These are phyloP conservation scores for Asarcornis scutulata DNA, from an alignment of 2,113 vertebrate genomes.

Conservation along the genomic window DNA sequence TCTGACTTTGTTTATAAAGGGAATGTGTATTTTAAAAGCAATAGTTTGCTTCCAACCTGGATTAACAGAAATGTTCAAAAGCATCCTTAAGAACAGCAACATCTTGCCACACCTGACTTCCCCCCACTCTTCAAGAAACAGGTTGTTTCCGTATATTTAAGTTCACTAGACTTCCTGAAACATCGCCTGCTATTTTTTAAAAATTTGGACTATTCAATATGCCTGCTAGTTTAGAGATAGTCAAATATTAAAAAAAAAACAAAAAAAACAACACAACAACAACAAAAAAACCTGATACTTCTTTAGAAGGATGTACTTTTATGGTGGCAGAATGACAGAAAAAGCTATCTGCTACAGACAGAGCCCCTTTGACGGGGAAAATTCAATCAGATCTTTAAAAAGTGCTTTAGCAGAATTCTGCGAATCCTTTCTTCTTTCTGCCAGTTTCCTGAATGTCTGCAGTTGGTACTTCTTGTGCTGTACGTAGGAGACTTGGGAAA, in stretches of 20 bases:
- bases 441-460: not conserved
- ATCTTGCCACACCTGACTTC: accelerated
- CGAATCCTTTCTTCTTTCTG: not conserved
- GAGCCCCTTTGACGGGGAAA: not conserved
- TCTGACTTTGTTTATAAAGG: not conserved
- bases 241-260: not conserved
- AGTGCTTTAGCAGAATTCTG: not conserved
- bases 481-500: not conserved
- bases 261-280: no score
- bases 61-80: not conserved
- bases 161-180: not conserved
- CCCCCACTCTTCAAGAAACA: not conserved
- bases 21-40: not conserved
- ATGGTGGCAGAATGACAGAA: not conserved
- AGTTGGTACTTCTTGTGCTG: not conserved
- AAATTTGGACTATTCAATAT: not conserved
- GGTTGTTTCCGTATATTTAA: not conserved
- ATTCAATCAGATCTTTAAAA: not conserved
- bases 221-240: not conserved
- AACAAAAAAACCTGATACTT: not conserved
- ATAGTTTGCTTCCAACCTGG: not conserved
- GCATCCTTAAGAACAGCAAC: not conserved
- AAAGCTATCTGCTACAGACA: not conserved
- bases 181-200: not conserved
- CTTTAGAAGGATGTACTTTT: not conserved